Evolutionary conservation across 2,888 invertebrate genomes (phyloP).

Genomic region (Lycophotia porphyrea): DNA sequence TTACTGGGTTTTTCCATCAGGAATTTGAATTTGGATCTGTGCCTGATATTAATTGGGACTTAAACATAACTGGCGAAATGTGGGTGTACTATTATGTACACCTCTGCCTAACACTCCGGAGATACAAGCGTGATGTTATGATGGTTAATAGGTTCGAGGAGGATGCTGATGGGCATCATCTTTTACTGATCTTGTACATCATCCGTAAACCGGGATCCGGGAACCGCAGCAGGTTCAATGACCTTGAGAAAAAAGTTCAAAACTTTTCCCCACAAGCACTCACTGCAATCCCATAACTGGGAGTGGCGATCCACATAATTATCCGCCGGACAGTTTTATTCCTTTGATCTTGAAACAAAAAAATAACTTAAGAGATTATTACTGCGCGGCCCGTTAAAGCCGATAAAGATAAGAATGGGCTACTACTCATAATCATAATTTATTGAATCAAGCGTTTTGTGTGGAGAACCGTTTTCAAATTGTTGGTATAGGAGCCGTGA

Average conservation of each 20-base stretch:
- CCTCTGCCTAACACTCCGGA: background rate
- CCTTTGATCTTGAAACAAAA: constrained; percentile 49
- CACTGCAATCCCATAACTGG: constrained; percentile 4
- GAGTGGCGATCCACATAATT: constrained; percentile 28
- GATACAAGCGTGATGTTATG: background rate
- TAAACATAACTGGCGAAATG: too few relatives aligned
- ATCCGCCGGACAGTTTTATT: constrained; percentile 34
- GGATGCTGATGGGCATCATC: background rate
- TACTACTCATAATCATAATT: constrained; percentile 58
- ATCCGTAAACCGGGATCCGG: background rate
- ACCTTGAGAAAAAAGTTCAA: background rate
- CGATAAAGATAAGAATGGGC: constrained; percentile 44
- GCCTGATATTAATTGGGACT: background rate
- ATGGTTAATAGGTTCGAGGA: background rate
- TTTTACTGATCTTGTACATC: background rate
- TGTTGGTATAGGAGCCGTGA: constrained; percentile 34
- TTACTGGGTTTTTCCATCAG: background rate
- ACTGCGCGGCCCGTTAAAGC: constrained; percentile 33
- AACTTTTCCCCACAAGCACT: background rate
- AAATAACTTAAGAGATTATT: constrained; percentile 49
- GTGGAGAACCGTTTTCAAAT: constrained; percentile 55
- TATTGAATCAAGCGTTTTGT: constrained; percentile 54
- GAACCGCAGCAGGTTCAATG: background rate
- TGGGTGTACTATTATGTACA: too few relatives aligned
- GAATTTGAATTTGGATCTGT: background rate